Base-by-base conservation (phyloP, 2,797 vertebrate species). In the Macroramphosus scolopax region DNA sequence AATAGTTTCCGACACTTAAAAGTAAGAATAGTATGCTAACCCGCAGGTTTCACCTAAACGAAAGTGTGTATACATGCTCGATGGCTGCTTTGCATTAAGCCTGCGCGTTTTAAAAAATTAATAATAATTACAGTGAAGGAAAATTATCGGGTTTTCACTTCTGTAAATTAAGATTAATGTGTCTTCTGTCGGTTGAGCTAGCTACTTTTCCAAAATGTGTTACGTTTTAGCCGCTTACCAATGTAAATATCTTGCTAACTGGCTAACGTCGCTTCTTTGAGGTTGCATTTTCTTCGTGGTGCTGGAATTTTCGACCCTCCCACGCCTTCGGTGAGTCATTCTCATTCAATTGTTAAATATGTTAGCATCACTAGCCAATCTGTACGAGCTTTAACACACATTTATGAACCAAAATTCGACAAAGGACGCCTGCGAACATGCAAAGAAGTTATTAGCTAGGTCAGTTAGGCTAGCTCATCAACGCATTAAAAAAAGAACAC, bases 101-200 rank as follows among this genome's bases (percentile, higher is more conserved):
- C 12, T 6, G 17, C 29, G 51, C 14, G 8, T 5, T 66, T 88
- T 1, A 70, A 86, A 74, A 92, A 94, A 94, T 84, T 89, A 68
- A 81, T 87, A 62, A 85, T 83, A 93, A 93, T 92, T 92, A 89
- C 37, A 70, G 10, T 13, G 29, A 55, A 32, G 2, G 18, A 1
- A 55, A 71, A 58, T 87, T 62, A 47, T 38, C 9, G 20, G 35
- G 6, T 77, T 73, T 83, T 83, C 51, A 16, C 58, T 58, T 6
- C 65, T 83, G 86, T 91, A 92, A 94, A 95, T 84, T 82, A 91
- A 89, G 51, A 37, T 11, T 22, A 79, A 35, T 39, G 7, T 1
- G 58, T 68, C 37, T 1, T 14, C 70, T 86, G 59, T 69, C 64
- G 39, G 45, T n/a, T 63, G 28, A 4, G 5, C 6, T 24, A 13